phyloP scores from a whole-genome alignment of 2,797 vertebrate species.

The Enteromius anoplus region DNA sequence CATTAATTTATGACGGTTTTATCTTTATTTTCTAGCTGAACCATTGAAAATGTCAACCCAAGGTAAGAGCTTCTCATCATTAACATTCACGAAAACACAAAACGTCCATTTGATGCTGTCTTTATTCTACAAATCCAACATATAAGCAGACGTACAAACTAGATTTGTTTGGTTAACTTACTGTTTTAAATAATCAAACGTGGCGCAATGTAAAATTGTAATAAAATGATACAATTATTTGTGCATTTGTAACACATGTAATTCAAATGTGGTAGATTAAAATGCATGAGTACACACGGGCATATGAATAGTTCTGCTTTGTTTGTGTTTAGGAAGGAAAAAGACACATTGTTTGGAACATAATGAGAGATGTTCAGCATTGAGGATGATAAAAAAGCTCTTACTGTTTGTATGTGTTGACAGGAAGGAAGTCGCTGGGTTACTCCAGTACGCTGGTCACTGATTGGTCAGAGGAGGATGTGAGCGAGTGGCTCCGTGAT shows the following conservation, averaged over 20 bases:
- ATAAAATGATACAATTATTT: background rate
- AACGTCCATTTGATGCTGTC: background rate
- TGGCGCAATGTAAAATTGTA: background rate
- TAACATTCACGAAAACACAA: background rate
- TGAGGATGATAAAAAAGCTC: slow-evolving; percentile 25
- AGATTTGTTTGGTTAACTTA: too few species aligned
- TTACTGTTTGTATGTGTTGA: slow-evolving; percentile 66
- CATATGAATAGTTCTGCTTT: background rate
- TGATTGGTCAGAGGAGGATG: slow-evolving; percentile 87
- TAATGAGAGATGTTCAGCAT: slow-evolving; percentile 20
- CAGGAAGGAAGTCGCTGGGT: slow-evolving; percentile 69
- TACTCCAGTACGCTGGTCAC: slow-evolving; percentile 69
- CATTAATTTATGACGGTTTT: background rate
- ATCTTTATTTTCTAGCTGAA: slow-evolving; percentile 60
- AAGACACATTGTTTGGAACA: slow-evolving; percentile 48
- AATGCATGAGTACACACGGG: background rate
- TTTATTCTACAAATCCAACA: background rate
- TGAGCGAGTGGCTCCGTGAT: slow-evolving; percentile 80
- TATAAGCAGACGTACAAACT: background rate
- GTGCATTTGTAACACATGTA: slow-evolving; percentile 19
- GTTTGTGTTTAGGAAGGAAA: slow-evolving; percentile 51
- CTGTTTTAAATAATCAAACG: background rate
- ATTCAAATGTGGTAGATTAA: slow-evolving; percentile 46
- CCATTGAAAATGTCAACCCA: slow-evolving; percentile 51
- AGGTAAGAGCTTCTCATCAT: slow-evolving; percentile 64